phyloP scores from a whole-genome alignment of 1,140 invertebrate genomes.

The Aphelinus atriplicis region DNA sequence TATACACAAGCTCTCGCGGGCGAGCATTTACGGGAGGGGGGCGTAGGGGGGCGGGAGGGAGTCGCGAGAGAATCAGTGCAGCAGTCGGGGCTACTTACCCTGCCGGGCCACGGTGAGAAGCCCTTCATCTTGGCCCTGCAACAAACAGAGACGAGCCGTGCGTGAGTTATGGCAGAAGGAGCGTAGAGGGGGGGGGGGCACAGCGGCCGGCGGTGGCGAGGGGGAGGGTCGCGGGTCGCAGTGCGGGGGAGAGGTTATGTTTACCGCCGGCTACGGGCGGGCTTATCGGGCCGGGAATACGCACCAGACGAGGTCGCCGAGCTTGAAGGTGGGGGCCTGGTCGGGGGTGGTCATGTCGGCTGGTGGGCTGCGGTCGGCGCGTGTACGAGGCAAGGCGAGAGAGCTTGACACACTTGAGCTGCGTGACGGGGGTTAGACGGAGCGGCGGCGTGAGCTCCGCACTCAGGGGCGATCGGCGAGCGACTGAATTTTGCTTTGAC shows the following conservation, averaged over 20 bases:
- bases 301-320: constrained; percentile 81
- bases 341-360: constrained; percentile 8
- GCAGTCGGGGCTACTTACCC: constrained; percentile 73
- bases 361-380: not conserved
- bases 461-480: constrained; percentile 53
- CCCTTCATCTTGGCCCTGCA: constrained; percentile 96
- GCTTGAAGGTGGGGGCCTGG: constrained; percentile 74
- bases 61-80: not conserved
- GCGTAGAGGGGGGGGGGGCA: constrained; percentile 15
- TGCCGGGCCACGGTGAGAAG: constrained; percentile 92
- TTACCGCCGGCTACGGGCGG: not conserved
- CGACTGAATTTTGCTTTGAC: constrained; percentile 54
- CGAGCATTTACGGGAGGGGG: constrained; percentile 13
- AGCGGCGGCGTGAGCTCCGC: no score
- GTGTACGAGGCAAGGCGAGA: no score
- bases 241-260: constrained; percentile 25
- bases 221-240: no score
- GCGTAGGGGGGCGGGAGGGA: not conserved
- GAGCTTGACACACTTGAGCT: no score
- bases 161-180: no score
- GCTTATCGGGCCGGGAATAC: constrained; percentile 53
- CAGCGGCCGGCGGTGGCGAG: constrained; percentile 13
- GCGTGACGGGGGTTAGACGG: no score
- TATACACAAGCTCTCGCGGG: not conserved
- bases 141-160: constrained; percentile 60